Evolutionary conservation across 2,113 vertebrate species (phyloP), one percentile per base, ranked within the genome.

Genomic region (Channa maculata): DNA sequence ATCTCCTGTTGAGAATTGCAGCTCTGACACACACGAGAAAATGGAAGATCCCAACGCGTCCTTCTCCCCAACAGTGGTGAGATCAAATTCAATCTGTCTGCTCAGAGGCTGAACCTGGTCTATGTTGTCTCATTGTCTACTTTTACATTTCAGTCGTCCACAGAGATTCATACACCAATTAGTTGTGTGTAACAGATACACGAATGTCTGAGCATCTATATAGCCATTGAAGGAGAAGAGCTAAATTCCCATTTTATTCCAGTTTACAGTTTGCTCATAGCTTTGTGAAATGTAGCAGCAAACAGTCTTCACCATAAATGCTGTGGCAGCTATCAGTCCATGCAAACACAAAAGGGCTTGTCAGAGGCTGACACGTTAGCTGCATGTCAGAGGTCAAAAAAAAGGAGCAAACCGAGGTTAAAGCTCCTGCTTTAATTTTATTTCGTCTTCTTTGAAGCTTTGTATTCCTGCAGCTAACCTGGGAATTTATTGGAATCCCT

Each of bases 1-100:
- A 84, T 75, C 81, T 75, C 58, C 58, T 67, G 73, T 73, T 78
- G 83, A 68, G 34, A 49, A 65, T 5, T 3, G 58, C 58, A 58
- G 51, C 61, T 70, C 39, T 70, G 43, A 60, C 62, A 71, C 53
- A 52, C 77, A 63, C 50, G 55, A 55, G 43, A 10, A 38, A 5
- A 66, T 9, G 38, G 3, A 53, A 33, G 14, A n/a, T 15, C 33
- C 65, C 39, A 5, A 41, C 4, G 0, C 1, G 13, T 36, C 10
- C n/a, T 7, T 1, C 2, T 11, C 7, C 15, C 14, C 14, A 9
- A 13, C 10, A 15, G 52, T 71, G 36, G 46, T 9, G 53, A 53
- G 74, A 72, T 75, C 12, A 77, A 55, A 39, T 52, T 60, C 45
- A 62, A 50, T 52, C 49, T 14, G 49, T 55, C 50, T 37, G 37